Evolutionary conservation across 1,140 invertebrate species (phyloP).

Genomic region (Drosophila pallidifrons): DNA sequence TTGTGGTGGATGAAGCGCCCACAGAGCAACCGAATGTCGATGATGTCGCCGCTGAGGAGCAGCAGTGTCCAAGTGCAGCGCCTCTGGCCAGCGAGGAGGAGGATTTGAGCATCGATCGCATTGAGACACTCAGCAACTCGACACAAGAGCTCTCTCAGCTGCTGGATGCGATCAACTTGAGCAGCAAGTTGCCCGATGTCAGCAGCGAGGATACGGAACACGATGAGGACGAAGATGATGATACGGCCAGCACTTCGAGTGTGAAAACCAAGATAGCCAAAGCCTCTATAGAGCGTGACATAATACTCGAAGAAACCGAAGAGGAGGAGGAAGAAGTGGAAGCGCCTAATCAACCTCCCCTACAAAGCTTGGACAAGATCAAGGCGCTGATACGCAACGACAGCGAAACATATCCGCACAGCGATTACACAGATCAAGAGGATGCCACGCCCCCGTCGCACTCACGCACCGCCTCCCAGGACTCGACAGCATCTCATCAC

Average conservation of each 20-base stretch:
- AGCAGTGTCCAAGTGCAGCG: slow-evolving; percentile 13
- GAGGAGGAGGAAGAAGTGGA: slow-evolving; percentile 33
- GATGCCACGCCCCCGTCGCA: slow-evolving; percentile 63
- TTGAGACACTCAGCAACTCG: slow-evolving; percentile 50
- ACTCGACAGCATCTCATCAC: slow-evolving; percentile 51
- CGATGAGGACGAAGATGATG: slow-evolving; percentile 66
- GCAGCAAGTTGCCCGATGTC: slow-evolving; percentile 50
- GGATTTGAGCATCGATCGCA: slow-evolving; percentile 33
- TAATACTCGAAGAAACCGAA: slow-evolving; percentile 53
- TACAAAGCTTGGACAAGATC: slow-evolving; percentile 66
- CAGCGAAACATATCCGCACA: slow-evolving; percentile 75
- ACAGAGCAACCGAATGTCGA: slow-evolving; percentile 6
- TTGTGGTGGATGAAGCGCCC: slow-evolving; percentile 53
- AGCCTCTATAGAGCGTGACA: slow-evolving; percentile 68
- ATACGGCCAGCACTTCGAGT: slow-evolving; percentile 70
- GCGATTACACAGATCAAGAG: slow-evolving; percentile 65
- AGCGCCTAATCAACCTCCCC: neutral
- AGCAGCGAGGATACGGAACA: slow-evolving; percentile 47
- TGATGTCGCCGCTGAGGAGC: neutral
- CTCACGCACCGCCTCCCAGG: slow-evolving; percentile 70
- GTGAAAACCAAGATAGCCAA: slow-evolving; percentile 71
- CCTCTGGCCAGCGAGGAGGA: slow-evolving; percentile 67
- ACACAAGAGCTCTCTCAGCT: slow-evolving; percentile 56
- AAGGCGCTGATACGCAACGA: slow-evolving; percentile 72
- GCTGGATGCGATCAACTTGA: slow-evolving; percentile 59